A percentile compares a stretch with the other conserved stretches of the same genome.
Conservation (phyloP, 1,140 invertebrate species). For the Tetramorium simillimum region DNA sequence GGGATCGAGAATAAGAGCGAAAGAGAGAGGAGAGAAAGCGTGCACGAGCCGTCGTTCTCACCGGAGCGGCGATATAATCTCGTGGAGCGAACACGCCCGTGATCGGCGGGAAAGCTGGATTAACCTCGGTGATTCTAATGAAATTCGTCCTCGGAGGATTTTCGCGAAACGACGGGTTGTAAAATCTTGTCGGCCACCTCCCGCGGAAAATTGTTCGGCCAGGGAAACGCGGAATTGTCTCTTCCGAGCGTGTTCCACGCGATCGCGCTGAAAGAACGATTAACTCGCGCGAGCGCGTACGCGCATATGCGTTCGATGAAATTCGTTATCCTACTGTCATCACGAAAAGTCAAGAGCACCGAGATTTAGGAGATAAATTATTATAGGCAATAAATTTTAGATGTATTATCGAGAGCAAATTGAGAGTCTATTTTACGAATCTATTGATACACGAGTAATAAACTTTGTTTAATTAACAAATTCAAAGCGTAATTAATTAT, state of each 20-base stretch:
- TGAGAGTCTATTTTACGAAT: background rate
- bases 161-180: constrained; percentile 51
- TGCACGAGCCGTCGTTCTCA: background rate
- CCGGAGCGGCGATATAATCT: constrained; percentile 46
- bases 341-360: background rate
- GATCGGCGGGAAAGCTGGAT: constrained; percentile 52
- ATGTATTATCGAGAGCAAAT: background rate
- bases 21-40: background rate
- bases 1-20: background rate
- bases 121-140: constrained; percentile 56
- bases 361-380: constrained; percentile 17
- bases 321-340: background rate
- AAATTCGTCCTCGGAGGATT: constrained; percentile 60
- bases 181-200: constrained; percentile 46
- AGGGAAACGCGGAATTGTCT: constrained; percentile 42
- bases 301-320: background rate
- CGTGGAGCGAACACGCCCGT: constrained; percentile 16
- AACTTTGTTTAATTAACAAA: background rate
- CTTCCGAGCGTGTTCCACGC: constrained; percentile 19
- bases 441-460: background rate
- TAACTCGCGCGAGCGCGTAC: background rate
- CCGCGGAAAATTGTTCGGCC: constrained; percentile 38
- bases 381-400: background rate
- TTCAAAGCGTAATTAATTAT: background rate
- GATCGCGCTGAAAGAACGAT: constrained; percentile 33